Conservation (phyloP, 1,140 invertebrate genomes). For the Chelonus insularis region DNA sequence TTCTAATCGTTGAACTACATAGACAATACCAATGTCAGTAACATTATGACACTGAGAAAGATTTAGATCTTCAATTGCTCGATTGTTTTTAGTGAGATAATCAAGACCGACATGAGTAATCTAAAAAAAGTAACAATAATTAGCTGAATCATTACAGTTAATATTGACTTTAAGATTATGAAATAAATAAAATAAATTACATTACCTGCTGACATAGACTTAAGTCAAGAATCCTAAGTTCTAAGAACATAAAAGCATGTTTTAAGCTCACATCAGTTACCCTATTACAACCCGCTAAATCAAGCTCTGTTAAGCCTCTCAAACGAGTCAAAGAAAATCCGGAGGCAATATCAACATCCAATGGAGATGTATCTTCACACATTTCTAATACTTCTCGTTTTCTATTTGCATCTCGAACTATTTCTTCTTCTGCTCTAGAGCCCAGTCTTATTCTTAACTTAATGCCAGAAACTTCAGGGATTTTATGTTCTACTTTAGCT, state of each 20-base stretch:
- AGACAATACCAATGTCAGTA: constrained; percentile 67
- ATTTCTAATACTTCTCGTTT: constrained; percentile 66
- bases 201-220: constrained; percentile 67
- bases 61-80: constrained; percentile 69
- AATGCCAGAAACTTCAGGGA: constrained; percentile 22
- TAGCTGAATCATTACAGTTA: too few species aligned
- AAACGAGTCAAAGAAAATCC: constrained; percentile 64
- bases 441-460: constrained; percentile 63
- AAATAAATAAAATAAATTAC: background rate
- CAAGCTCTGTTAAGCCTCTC: constrained; percentile 63
- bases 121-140: constrained; percentile 27
- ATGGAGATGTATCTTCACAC: constrained; percentile 59
- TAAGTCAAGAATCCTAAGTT: constrained; percentile 65
- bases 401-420: constrained; percentile 66
- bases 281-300: constrained; percentile 69
- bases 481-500: constrained; percentile 42
- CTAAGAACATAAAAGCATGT: constrained; percentile 68
- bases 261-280: constrained; percentile 73
- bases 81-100: constrained; percentile 67
- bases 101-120: constrained; percentile 68
- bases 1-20: constrained; percentile 62
- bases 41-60: constrained; percentile 69
- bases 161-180: too few species aligned
- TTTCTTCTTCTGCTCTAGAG: constrained; percentile 69
- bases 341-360: constrained; percentile 27